Conservation (phyloP, 2,888 invertebrate genomes). For the Neria commutata region DNA sequence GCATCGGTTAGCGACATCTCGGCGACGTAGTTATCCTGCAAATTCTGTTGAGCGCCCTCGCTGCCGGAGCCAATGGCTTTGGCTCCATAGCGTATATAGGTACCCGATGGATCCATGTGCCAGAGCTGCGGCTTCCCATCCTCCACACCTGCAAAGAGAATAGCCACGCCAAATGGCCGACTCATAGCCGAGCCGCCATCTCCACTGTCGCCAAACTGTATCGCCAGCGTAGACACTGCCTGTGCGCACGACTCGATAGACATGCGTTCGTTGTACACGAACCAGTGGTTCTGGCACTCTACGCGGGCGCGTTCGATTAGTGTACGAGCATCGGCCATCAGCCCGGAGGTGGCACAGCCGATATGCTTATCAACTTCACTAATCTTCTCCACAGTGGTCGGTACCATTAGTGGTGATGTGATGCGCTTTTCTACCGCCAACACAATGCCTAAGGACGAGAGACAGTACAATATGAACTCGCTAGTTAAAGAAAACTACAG, state of each 20-base stretch:
- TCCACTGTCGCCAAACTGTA: slow-evolving; percentile 98
- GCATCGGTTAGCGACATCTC: slow-evolving; percentile 95
- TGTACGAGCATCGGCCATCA: slow-evolving; percentile 97
- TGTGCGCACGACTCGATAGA: slow-evolving; percentile 97
- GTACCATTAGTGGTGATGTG: slow-evolving; percentile 95
- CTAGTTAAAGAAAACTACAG: neutral
- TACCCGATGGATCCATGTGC: slow-evolving; percentile 99
- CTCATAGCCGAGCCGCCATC: slow-evolving; percentile 95
- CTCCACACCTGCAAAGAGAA: slow-evolving; percentile 92
- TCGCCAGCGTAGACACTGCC: slow-evolving; percentile 98
- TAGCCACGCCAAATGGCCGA: slow-evolving; percentile 98
- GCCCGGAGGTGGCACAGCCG: slow-evolving; percentile 95
- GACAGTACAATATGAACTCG: neutral
- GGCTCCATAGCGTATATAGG: slow-evolving; percentile 96
- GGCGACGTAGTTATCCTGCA: slow-evolving; percentile 75
- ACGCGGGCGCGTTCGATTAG: slow-evolving; percentile 92
- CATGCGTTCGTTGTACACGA: slow-evolving; percentile 96
- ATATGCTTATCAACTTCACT: slow-evolving; percentile 98
- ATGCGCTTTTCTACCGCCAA: slow-evolving; percentile 98
- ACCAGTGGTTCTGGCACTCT: slow-evolving; percentile 98
- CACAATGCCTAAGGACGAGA: slow-evolving; percentile 71
- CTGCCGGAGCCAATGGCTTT: slow-evolving; percentile 99
- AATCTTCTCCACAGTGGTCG: slow-evolving; percentile 97
- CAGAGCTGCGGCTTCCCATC: slow-evolving; percentile 92
- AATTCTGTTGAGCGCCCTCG: slow-evolving; percentile 97